Evolutionary conservation across 1,140 invertebrate species (phyloP), one percentile per base, ranked within the genome.

Genomic region (Zaprionus africanus): DNA sequence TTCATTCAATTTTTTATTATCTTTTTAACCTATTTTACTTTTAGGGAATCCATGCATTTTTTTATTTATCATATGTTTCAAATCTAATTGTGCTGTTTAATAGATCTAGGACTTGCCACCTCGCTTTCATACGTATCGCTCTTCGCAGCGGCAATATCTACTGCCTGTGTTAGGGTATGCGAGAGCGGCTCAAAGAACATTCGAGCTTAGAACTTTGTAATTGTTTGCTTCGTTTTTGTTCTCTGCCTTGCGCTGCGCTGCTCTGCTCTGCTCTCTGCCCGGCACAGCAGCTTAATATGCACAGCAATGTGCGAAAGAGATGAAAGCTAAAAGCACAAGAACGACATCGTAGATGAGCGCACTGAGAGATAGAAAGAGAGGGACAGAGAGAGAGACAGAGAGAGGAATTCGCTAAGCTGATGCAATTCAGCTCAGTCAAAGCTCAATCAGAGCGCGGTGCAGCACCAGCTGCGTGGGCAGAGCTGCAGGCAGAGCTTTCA

Each of bases 181-280:
- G 26, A 24, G 46, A 24, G 41, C 38, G 46, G 34, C 36, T 68
- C 15, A 61, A 60, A 67, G 36, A 74, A 61, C 36, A 43, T n/a
- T 26, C 36, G n/a, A 38, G 19, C 13, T 12, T 31, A 61, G 74
- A 71, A 76, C 74, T 76, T 76, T 65, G 74, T 38, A 76, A 66
- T 57, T 69, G 38, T 75, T 62, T 75, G 64, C n/a, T 31, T 60
- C 34, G 34, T 9, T 31, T 31, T 49, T 31, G 41, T 43, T 17
- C 41, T 56, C 38, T 46, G 43, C 43, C 1, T n/a, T 46, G 43
- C 17, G 43, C n/a, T 46, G 43, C 43, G n/a, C 6, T 46, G 41
- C 41, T 1, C 43, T 49, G 43, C 43, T 49, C 22, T 51, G 19
- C 46, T 51, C 46, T 51, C 46, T 51, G 17, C 12, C 46, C 2